phyloP scores from a whole-genome alignment of 35 echinoderm and acorn worm genomes.

The Stichopus chloronotus region DNA sequence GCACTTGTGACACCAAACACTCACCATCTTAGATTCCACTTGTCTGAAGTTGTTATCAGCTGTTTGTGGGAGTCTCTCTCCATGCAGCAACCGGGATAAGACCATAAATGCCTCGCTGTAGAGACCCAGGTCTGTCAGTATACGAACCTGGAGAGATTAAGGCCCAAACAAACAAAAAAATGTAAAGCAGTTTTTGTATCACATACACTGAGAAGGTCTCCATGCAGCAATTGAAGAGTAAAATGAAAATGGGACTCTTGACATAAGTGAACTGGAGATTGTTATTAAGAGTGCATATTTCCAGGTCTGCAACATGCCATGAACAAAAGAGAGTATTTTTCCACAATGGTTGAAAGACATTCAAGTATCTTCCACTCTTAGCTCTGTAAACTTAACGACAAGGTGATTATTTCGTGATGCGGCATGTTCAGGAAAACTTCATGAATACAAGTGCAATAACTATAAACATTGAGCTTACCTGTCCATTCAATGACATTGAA shows the following conservation, averaged over 20 bases:
- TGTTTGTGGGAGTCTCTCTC: conserved; percentile 96
- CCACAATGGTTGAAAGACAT: too few species aligned
- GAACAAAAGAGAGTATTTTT: too few species aligned
- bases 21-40: conserved; percentile 55
- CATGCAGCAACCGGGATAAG: conserved; percentile 79
- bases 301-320: too few species aligned
- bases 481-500: too few species aligned
- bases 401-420: too few species aligned
- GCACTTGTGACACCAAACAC: not conserved
- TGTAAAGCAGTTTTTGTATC: not conserved
- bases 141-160: conserved; percentile 68
- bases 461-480: too few species aligned
- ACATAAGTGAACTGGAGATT: not conserved
- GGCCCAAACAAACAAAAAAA: not conserved
- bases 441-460: too few species aligned
- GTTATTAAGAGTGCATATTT: too few species aligned
- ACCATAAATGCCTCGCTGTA: conserved; percentile 88
- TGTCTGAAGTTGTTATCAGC: conserved; percentile 99
- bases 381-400: too few species aligned
- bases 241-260: not conserved
- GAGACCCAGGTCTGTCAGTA: conserved; percentile 91
- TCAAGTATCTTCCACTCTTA: too few species aligned
- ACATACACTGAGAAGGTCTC: too few species aligned
- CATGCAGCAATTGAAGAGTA: not conserved
- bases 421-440: too few species aligned